Conservation (phyloP, 2,888 invertebrate species). For the Ichneumoninae sp. region DNA sequence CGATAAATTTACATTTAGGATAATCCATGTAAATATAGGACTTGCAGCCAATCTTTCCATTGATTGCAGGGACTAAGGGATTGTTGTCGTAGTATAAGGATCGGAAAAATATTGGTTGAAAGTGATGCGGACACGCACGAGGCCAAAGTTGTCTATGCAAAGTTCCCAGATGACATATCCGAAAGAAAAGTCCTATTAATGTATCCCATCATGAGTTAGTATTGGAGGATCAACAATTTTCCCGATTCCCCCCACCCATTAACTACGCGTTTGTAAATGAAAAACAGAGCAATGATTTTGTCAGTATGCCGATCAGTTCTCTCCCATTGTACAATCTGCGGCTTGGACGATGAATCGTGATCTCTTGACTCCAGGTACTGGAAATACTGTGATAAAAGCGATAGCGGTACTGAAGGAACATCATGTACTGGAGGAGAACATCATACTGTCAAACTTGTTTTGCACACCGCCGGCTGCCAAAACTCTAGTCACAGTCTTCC, state of each 20-base stretch:
- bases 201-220: constrained; percentile 98
- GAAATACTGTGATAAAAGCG: constrained; percentile 97
- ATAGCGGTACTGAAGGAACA: constrained; percentile 97
- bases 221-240: constrained; percentile 55
- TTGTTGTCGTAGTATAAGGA: constrained; percentile 98
- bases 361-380: constrained; percentile 88
- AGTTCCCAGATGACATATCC: constrained; percentile 98
- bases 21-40: constrained; percentile 31
- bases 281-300: constrained; percentile 4
- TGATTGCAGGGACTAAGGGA: constrained; percentile 91
- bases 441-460: constrained; percentile 98
- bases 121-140: constrained; percentile 98
- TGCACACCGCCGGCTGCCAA: constrained; percentile 96
- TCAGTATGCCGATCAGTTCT: constrained; percentile 10
- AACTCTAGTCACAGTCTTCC: constrained; percentile 93
- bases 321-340: neutral
- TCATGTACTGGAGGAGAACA: constrained; percentile 96
- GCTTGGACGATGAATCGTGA: neutral
- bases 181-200: constrained; percentile 95
- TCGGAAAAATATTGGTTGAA: constrained; percentile 99
- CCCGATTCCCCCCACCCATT: neutral
- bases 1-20: neutral
- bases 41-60: constrained; percentile 45
- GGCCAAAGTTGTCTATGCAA: constrained; percentile 98
- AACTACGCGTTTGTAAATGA: neutral